A percentile compares a stretch with the other conserved stretches of the same genome.
Evolutionary conservation across 1,140 invertebrate genomes (phyloP).

Genomic region (Atta texana): DNA sequence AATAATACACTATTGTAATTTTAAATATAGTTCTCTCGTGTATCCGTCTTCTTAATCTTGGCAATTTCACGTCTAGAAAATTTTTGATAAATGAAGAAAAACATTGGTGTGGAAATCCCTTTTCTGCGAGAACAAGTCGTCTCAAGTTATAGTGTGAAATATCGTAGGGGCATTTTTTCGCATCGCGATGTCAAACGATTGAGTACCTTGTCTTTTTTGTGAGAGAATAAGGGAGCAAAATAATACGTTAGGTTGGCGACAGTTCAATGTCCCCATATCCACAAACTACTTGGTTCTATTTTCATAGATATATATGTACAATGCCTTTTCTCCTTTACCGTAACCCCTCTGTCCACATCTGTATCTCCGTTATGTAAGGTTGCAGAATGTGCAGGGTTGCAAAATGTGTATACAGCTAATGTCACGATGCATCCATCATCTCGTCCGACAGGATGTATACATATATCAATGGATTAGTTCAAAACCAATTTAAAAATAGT

Average conservation of each 20-base stretch:
- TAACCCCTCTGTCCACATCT: background rate
- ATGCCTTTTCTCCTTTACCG: constrained; percentile 7
- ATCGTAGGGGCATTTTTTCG: constrained; percentile 34
- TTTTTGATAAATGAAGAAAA: background rate
- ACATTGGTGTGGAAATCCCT: background rate
- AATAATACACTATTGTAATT: background rate
- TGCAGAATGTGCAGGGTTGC: too few species aligned
- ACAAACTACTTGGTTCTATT: background rate
- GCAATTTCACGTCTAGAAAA: constrained; percentile 13
- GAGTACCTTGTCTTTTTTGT: constrained; percentile 30
- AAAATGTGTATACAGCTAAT: constrained; percentile 7
- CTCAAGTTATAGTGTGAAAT: constrained; percentile 44
- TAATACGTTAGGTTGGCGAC: constrained; percentile 80
- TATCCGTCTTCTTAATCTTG: constrained; percentile 9
- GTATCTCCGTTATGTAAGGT: background rate
- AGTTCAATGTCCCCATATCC: constrained; percentile 71
- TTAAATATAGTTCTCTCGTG: background rate
- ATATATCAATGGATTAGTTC: background rate
- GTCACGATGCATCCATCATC: constrained; percentile 48
- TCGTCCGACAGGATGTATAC: background rate
- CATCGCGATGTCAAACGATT: constrained; percentile 43
- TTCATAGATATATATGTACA: background rate
- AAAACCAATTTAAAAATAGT: constrained; percentile 2
- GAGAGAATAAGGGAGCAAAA: constrained; percentile 76
- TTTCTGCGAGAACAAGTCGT: constrained; percentile 8